Base-by-base conservation (phyloP, 2,113 vertebrate genomes). In the Pungitius pungitius region DNA sequence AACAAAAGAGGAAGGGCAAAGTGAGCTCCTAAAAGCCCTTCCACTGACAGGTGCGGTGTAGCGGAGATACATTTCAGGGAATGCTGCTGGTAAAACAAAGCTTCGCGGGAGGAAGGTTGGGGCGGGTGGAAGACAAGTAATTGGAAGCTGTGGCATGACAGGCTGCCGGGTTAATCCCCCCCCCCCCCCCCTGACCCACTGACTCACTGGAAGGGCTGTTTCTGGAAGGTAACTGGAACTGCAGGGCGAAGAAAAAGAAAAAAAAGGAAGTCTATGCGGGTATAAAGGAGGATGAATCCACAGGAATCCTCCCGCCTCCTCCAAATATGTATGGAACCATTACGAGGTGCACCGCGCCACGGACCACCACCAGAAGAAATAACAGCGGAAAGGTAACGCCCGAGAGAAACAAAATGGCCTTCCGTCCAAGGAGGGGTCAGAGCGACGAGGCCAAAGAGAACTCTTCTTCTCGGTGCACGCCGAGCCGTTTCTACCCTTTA, bases 141-240 rank as follows among this genome's bases (percentile, higher is more conserved):
- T 85, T 87, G 88, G 86, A 73, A 77, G 74, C 67, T 60, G 59
- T 55, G 64, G 82, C 56, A 69, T 84, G 88, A 92, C 87, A 85
- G 81, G 69, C 47, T 73, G 78, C 52, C 33, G 71, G 64, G 80
- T 52, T 54, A 83, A 85, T 69, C 30, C 30, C 30, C 30, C 30
- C 30, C n/a, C n/a, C n/a, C n/a, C 58, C 85, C 78, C 78, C 73
- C 65, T 71, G 81, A 79, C 85, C 83, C 66, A 59, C 69, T 84
- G 80, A 57, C 73, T 70, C 77, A 63, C 64, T 70, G 3, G 73
- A 64, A 55, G 63, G 27, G n/a, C 71, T 81, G 47, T 60, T 69
- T 81, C 73, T 84, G 66, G 42, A n/a, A 79, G 47, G 61, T 37
- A 33, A 81, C 12, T 70, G 55, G 49, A 45, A 76, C 66, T 73